Evolutionary conservation across 2,888 invertebrate genomes (phyloP).

Genomic region (Ormyrus thymus): DNA sequence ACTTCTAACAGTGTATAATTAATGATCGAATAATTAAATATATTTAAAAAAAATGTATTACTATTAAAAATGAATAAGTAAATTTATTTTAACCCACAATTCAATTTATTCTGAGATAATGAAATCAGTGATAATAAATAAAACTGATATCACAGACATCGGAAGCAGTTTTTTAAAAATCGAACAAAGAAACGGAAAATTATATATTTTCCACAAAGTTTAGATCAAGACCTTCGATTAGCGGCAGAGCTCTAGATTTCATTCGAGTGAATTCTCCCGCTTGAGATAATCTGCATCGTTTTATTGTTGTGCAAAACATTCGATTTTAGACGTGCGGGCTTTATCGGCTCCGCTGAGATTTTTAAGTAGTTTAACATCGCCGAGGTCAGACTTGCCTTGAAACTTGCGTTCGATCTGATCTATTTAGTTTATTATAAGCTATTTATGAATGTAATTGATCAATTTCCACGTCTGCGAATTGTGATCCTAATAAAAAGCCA

Average conservation of each 20-base stretch:
- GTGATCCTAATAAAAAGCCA: not conserved
- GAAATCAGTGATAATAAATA: too few relatives aligned
- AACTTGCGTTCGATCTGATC: constrained; percentile 28
- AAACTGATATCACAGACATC: too few relatives aligned
- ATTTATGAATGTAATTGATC: constrained; percentile 29
- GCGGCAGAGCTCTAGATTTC: constrained; percentile 21
- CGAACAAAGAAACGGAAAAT: not conserved
- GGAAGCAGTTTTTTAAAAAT: too few relatives aligned
- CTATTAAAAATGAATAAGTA: too few relatives aligned
- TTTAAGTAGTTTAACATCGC: constrained; percentile 55
- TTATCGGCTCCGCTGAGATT: constrained; percentile 52
- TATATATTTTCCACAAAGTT: constrained; percentile 4
- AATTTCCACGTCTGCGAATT: not conserved
- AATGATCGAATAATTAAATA: too few relatives aligned
- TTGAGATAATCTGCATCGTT: constrained; percentile 1
- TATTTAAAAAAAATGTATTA: too few relatives aligned
- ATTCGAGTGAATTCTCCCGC: not conserved
- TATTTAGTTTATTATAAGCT: constrained; percentile 41
- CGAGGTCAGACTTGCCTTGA: constrained; percentile 56
- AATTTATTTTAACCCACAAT: too few relatives aligned
- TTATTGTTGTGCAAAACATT: constrained; percentile 35
- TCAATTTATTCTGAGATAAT: too few relatives aligned
- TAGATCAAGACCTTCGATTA: constrained; percentile 35
- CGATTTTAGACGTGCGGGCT: constrained; percentile 37
- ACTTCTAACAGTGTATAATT: too few relatives aligned